Evolutionary conservation across 2,113 vertebrate genomes (phyloP), one percentile per base, ranked within the genome.

Genomic region (Ageneiosus marmoratus): DNA sequence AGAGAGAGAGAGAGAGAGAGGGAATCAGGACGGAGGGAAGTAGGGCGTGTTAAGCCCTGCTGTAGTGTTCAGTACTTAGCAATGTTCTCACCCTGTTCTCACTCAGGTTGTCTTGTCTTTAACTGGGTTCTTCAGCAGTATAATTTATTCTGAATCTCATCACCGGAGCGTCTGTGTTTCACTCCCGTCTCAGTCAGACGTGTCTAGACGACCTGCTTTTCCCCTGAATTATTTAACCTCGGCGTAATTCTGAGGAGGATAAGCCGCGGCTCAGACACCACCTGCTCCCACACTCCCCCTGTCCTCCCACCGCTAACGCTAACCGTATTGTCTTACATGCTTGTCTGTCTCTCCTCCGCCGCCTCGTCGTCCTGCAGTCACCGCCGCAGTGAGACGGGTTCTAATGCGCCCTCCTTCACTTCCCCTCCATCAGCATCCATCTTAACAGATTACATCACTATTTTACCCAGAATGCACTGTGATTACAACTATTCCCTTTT

Each of bases 181-280:
- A 91, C 88, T 91, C 88, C 88, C 75, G 58, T 67, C 53, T 75
- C 81, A 81, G 70, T 82, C 91, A 94, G 93, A 94, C 92, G 89
- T 83, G 94, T 94, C 94, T 95, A 95, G 93, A 95, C 94, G 85
- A 84, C 82, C 87, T 74, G 86, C 75, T 50, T 90, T 92, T 91
- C 89, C 83, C 90, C 83, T 93, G 90, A 94, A 94, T 93, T 92
- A 92, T 91, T 91, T 90, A 93, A 90, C 91, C 93, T 92, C 84
- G 84, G 85, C 81, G 89, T 91, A 92, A 94, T 89, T 90, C 89
- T 92, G 91, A 91, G 87, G 88, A 87, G 89, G 92, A 92, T 94
- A 92, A 94, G 93, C 94, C 90, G 90, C 87, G 90, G 90, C 88
- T 79, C 65, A 93, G 89, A 91, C 88, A 82, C 90, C 89, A 91